Evolutionary conservation across 2,797 vertebrate genomes (phyloP).

Genomic region (Onychomys leucogaster): DNA sequence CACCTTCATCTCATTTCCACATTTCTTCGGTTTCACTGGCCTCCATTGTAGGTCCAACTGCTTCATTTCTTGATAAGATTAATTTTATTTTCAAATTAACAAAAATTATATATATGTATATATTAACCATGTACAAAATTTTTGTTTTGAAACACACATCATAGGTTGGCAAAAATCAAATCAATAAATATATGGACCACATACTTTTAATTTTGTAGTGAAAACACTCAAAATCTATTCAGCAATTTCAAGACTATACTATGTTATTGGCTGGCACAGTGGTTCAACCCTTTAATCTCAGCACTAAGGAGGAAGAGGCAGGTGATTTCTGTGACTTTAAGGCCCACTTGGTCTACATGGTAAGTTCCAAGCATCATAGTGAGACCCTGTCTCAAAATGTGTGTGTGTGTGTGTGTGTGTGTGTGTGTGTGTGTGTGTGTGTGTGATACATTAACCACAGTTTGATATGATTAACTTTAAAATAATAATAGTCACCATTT

Average conservation of each 20-base stretch:
- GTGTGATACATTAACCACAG: not conserved
- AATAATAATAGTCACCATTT: not conserved
- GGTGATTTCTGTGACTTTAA: not conserved
- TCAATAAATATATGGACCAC: not conserved
- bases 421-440: not conserved
- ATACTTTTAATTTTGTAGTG: not conserved
- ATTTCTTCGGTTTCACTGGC: not conserved
- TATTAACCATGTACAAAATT: not conserved
- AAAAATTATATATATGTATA: not conserved
- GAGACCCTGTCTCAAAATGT: not conserved
- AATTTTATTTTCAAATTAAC: not conserved
- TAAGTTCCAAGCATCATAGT: not conserved
- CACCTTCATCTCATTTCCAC: not conserved
- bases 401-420: not conserved
- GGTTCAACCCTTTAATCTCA: not conserved
- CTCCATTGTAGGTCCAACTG: not conserved
- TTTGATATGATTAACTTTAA: slow-evolving; percentile 29
- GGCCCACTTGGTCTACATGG: not conserved
- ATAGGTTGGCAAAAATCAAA: not conserved
- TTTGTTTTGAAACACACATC: not conserved
- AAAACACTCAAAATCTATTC: not conserved
- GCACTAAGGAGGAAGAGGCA: not conserved
- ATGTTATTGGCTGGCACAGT: not conserved
- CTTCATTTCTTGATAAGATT: slow-evolving; percentile 7
- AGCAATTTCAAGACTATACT: not conserved